Conservation (phyloP, 2,888 invertebrate species). For the Brachyptera risi region DNA sequence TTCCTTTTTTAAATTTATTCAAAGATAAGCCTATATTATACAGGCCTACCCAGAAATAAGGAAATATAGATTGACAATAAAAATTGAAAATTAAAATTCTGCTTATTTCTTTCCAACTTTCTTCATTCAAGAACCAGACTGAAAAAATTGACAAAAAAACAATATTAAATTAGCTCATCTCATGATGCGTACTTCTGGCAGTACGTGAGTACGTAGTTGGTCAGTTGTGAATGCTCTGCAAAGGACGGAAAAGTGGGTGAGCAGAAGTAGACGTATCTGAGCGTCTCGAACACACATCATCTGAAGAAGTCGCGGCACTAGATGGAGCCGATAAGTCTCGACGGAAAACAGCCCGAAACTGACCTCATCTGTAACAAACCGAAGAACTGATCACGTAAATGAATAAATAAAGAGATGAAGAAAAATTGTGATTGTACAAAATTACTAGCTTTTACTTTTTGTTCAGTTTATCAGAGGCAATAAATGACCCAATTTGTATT, state of each 20-base stretch:
- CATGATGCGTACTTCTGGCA: conserved; percentile 91
- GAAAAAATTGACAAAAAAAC: too few species aligned
- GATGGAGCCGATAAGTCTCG: conserved; percentile 63
- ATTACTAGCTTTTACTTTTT: background rate
- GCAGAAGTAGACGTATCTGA: conserved; percentile 72
- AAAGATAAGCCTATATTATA: too few species aligned
- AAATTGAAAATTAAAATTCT: too few species aligned
- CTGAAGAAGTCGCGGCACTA: conserved; percentile 72
- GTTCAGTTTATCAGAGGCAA: too few species aligned
- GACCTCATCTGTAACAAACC: conserved; percentile 37
- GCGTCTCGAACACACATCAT: conserved; percentile 82
- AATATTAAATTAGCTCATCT: too few species aligned
- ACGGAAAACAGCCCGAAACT: conserved; percentile 60
- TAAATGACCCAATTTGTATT: too few species aligned
- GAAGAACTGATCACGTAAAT: too few species aligned
- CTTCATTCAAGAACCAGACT: too few species aligned
- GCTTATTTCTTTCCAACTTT: too few species aligned
- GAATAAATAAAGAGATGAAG: background rate
- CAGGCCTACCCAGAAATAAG: too few species aligned
- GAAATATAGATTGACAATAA: too few species aligned
- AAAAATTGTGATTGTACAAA: background rate
- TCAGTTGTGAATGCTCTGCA: conserved; percentile 69
- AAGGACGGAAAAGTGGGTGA: conserved; percentile 74
- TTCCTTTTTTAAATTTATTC: too few species aligned
- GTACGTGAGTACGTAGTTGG: conserved; percentile 68